Base-by-base conservation (phyloP, 2,797 vertebrate genomes). In the Champsocephalus gunnari region DNA sequence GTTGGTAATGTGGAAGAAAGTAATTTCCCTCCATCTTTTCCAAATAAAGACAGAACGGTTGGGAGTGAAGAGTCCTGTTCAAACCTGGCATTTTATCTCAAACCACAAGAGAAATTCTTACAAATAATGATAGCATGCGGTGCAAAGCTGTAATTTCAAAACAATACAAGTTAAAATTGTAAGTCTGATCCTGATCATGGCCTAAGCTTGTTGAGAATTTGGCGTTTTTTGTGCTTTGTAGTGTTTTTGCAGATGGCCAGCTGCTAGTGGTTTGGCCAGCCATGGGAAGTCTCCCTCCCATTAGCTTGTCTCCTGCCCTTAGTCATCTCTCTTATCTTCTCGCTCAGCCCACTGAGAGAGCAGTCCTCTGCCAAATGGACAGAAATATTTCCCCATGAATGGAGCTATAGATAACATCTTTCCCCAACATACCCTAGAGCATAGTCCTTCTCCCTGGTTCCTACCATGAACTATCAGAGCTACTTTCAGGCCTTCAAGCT, bases 241-340 rank as follows among this genome's bases (percentile, higher is more conserved):
- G 87, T 87, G 81, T 87, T 91, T 88, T 94, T 88, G 93, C 93
- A 95, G 95, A 96, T 93, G 87, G 79, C 86, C 92, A 92, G 88
- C 91, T 92, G 90, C 82, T 77, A 83, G 87, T 81, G 71, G 81
- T 92, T 92, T 90, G 80, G 74, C 68, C 69, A 64, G 83, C 86
- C 80, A 88, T 91, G 92, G 92, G 90, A 93, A 92, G 77, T 80
- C 82, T 92, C 86, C 76, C 81, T 71, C 80, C 90, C 84, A 92
- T 94, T 92, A 93, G 89, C 88, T 88, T 89, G 91, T 89, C 91
- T 92, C 91, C 90, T 91, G 84, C 82, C 84, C 84, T 92, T 88
- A 92, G 89, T 92, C 87, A 69, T 87, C 73, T 81, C 88, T 93
- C 91, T 93, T 93, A 93, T 94, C 92, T 92, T 81, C 79, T 73